phyloP scores from a whole-genome alignment of 2,797 vertebrate species.

The Dallia pectoralis region DNA sequence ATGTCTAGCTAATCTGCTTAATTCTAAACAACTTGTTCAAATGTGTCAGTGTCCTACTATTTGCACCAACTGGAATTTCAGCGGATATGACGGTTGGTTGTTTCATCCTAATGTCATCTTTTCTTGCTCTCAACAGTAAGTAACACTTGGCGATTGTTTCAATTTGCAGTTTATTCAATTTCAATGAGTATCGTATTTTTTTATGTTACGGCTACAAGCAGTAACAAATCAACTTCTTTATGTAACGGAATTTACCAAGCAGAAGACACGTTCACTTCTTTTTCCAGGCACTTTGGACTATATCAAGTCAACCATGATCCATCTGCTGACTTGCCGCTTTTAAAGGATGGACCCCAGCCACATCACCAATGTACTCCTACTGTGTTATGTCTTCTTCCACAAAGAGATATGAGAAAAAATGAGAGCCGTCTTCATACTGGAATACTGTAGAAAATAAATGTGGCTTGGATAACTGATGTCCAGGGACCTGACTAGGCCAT shows the following conservation, averaged over 20 bases:
- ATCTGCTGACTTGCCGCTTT: slow-evolving; percentile 46
- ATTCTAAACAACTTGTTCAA: slow-evolving; percentile 53
- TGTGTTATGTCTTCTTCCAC: slow-evolving; percentile 31
- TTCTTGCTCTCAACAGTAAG: slow-evolving; percentile 27
- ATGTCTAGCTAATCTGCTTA: slow-evolving; percentile 44
- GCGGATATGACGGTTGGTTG: slow-evolving; percentile 37
- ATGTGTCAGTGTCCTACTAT: slow-evolving; percentile 41
- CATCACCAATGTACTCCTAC: slow-evolving; percentile 34
- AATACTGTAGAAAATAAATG: slow-evolving; percentile 59
- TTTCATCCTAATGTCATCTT: slow-evolving; percentile 33
- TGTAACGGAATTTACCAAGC: slow-evolving; percentile 73
- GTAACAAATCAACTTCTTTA: slow-evolving; percentile 70
- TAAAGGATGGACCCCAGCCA: slow-evolving; percentile 35
- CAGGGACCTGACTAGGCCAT: too few species aligned
- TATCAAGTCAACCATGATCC: slow-evolving; percentile 74
- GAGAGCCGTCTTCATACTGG: slow-evolving; percentile 53
- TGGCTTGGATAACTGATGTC: slow-evolving; percentile 60
- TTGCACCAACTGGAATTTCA: slow-evolving; percentile 30
- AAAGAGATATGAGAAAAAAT: slow-evolving; percentile 56
- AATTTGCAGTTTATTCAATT: slow-evolving; percentile 18
- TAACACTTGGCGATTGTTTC: slow-evolving; percentile 47
- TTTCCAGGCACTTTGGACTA: slow-evolving; percentile 75
- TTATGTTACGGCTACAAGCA: slow-evolving; percentile 44
- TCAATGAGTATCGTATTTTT: slow-evolving; percentile 19
- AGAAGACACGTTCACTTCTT: slow-evolving; percentile 74